Evolutionary conservation across 2,888 invertebrate genomes (phyloP), one percentile per base, ranked within the genome.

Genomic region (Isotomurus palustris): DNA sequence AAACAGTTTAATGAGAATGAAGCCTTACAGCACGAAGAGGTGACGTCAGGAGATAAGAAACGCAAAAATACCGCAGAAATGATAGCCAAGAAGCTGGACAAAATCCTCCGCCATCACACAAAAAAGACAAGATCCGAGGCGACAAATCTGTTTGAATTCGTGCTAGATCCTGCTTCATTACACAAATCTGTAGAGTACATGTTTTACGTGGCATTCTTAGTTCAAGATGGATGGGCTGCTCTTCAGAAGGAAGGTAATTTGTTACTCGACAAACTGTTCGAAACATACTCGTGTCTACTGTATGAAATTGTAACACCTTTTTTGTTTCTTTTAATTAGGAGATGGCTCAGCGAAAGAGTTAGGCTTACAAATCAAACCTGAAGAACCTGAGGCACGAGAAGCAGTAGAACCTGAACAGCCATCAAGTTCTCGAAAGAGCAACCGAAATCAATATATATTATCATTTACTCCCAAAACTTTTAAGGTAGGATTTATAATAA

Each of bases 191-290:
- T 63, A 6, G 56, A 63, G 47, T 55, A 55, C 10, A 35, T 62
- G 5, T 62, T 63, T 21, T 63, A 62, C 48, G 50, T 60, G 17
- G 58, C 55, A 21, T 66, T 64, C 43, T 40, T 64, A 8, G 60
- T 61, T 24, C 52, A 61, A 1, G 64, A 64, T 29, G 66, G 66
- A 12, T 43, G 47, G 10, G 57, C 61, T 8, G 55, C 60, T 2
- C 32, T 64, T 10, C 21, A 6, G 14, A 29, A 48, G 17, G 35
- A 40, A 28, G 45, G 57, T 57, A 54, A 38, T 6, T 40, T n/a
- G 8, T 40, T n/a, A 19, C 17, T 10, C 10, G n/a, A n/a, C n/a
- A n/a, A n/a, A n/a, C n/a, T n/a, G n/a, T n/a, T n/a, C n/a, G n/a
- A n/a, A n/a, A n/a, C n/a, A n/a, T n/a, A n/a, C n/a, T n/a, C n/a